Evolutionary conservation across 64 coral and sea anemone genomes (phyloP).

Genomic region (Actinia equina): DNA sequence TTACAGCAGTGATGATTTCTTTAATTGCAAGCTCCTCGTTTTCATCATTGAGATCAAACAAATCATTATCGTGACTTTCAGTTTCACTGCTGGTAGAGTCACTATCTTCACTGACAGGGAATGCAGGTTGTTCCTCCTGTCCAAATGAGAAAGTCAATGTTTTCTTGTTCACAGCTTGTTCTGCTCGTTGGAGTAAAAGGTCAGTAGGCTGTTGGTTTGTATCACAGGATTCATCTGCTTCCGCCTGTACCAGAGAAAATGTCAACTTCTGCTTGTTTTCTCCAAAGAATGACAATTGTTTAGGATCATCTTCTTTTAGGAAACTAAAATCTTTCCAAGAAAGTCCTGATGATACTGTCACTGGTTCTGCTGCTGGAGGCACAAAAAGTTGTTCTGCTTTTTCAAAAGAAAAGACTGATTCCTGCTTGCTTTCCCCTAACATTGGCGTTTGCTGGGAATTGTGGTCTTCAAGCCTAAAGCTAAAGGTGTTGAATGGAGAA

Average conservation of each 20-base stretch:
- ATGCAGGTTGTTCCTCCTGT: not conserved
- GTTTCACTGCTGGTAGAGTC: not conserved
- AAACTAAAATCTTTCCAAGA: not conserved
- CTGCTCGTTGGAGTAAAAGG: not conserved
- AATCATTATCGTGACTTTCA: not conserved
- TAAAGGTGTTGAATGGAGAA: not conserved
- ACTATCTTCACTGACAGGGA: not conserved
- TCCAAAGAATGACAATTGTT: not conserved
- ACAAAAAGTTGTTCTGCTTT: not conserved
- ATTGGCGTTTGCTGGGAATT: not conserved
- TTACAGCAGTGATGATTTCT: not conserved
- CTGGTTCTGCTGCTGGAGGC: not conserved
- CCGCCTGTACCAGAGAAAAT: not conserved
- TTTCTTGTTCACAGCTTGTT: not conserved
- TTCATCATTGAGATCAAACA: conserved; percentile 1
- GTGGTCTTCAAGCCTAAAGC: not conserved
- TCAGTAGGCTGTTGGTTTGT: too few relatives aligned
- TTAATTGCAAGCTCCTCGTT: not conserved
- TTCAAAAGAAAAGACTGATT: not conserved
- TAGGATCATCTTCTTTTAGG: not conserved
- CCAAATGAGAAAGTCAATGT: not conserved
- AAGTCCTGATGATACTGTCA: not conserved
- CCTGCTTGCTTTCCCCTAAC: not conserved
- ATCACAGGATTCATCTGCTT: too few relatives aligned
- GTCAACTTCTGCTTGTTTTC: not conserved